Evolutionary conservation across 2,888 invertebrate species (phyloP), one percentile per base, ranked within the genome.

Genomic region (Neria commutata): DNA sequence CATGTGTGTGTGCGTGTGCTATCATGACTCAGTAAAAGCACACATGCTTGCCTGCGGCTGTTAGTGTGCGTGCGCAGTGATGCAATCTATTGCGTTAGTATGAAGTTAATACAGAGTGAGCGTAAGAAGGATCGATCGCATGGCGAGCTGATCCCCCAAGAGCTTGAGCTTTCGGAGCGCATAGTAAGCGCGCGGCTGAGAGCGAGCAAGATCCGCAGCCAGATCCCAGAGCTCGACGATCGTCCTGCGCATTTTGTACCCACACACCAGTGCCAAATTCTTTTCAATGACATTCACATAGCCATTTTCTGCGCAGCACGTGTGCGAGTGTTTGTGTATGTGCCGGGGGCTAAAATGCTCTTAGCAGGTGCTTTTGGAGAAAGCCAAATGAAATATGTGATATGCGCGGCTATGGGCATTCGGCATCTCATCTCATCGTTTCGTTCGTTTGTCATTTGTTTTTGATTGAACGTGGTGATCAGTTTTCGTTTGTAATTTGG

Each of bases 201-300:
- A 5, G 21, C 21, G 42, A 17, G 42, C 42, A 42, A 6, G 4
- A 42, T 14, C 2, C 17, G 14, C 4, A 4, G 42, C 14, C 21
- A 29, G n/a, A n/a, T n/a, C 21, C 24, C 40, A 54, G 63, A 66
- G 42, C 42, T 48, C 57, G 37, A 29, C 37, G 37, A 37, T 37
- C 37, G 8, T 42, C 21, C 21, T 42, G 19, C 4, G 21, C 42
- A 42, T 42, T 42, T n/a, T 42, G 21, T 42, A 21, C 42, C 42
- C 21, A 42, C 21, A 42, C 17, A 42, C 21, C 21, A 42, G 23
- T 48, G 21, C 42, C 54, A 65, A 71, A 69, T 65, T 65, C 63
- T 65, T 74, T 74, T 74, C 71, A 71, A 71, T 71, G 73, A 71
- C 72, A 19, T 21, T 42, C 21, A 19, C 42, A 19, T 37, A 14